Evolutionary conservation across 1,140 invertebrate genomes (phyloP).

Genomic region (Bactericera cockerelli): DNA sequence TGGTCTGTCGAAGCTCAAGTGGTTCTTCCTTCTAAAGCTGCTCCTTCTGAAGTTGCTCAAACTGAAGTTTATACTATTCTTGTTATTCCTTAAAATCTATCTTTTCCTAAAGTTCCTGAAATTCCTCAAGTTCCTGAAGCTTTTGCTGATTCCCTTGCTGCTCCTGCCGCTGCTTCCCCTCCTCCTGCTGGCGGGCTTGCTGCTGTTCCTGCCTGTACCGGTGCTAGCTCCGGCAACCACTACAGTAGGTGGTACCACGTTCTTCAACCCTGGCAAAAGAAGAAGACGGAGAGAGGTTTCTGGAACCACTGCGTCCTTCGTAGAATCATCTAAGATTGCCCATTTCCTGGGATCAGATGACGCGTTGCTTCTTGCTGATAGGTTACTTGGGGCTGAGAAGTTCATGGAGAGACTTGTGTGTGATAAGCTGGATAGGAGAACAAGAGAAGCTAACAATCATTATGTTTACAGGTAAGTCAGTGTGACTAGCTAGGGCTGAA

Average conservation of each 20-base stretch:
- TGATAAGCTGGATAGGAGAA: neutral
- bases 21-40: neutral
- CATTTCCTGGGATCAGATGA: neutral
- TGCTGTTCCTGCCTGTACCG: neutral
- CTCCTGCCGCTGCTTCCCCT: neutral
- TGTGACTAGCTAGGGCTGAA: too few species aligned
- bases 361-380: neutral
- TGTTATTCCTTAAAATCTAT: neutral
- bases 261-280: neutral
- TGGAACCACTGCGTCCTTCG: neutral
- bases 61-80: neutral
- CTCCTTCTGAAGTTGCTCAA: neutral
- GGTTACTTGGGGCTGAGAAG: neutral
- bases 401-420: neutral
- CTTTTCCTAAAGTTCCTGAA: neutral
- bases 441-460: too few species aligned
- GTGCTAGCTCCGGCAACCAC: neutral
- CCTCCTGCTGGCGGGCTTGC: neutral
- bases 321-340: too few species aligned
- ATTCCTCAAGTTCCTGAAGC: constrained; percentile 6
- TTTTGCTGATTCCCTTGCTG: neutral
- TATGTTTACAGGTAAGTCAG: too few species aligned
- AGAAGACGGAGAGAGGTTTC: neutral
- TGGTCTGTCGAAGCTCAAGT: neutral
- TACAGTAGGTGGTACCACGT: neutral